Evolutionary conservation across 2,888 invertebrate species (phyloP), one percentile per base, ranked within the genome.

Genomic region (Andrena dorsata): DNA sequence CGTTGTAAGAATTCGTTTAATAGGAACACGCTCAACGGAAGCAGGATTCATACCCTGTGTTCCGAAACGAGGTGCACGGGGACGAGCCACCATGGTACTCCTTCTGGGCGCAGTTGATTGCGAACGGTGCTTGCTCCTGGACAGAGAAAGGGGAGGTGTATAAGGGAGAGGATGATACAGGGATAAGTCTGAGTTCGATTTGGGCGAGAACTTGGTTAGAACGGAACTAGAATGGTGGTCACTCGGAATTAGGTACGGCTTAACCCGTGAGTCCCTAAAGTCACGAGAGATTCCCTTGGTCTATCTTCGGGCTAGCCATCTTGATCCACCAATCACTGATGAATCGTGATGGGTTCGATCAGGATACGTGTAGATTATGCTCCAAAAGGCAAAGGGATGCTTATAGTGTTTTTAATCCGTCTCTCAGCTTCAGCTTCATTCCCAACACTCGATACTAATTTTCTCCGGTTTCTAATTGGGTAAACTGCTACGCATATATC

Each of bases 1-100:
- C 49, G 75, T 51, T 41, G 85, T 49, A 74, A 82, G 80, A 84
- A 86, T 86, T 76, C 83, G 75, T 81, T 86, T 82, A 83, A 83
- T 72, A 78, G 73, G 79, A 80, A 75, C 71, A 53, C 53, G 74
- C 32, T 20, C 10, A 30, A 64, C 72, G 79, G 82, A 85, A 82
- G 60, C 56, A 53, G 23, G 32, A 26, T 35, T 51, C 64, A 30
- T 70, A 81, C 63, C 66, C 70, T 73, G 81, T 81, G 84, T 78
- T 58, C 7, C 49, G 56, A 23, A 47, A 10, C 51, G 76, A 76
- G 41, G 13, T 41, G 13, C 41, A 41, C 35, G 35, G 10, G 35
- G 10, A 35, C 35, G 13, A 41, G 41, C 41, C 41, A 41, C 41
- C 41, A 13, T 41, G 41, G 41, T 41, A 3, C 41, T 41, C 4